These are phyloP conservation scores for Drosophila sturtevanti DNA, from an alignment of 1,140 invertebrate species.

Conservation along the genomic window DNA sequence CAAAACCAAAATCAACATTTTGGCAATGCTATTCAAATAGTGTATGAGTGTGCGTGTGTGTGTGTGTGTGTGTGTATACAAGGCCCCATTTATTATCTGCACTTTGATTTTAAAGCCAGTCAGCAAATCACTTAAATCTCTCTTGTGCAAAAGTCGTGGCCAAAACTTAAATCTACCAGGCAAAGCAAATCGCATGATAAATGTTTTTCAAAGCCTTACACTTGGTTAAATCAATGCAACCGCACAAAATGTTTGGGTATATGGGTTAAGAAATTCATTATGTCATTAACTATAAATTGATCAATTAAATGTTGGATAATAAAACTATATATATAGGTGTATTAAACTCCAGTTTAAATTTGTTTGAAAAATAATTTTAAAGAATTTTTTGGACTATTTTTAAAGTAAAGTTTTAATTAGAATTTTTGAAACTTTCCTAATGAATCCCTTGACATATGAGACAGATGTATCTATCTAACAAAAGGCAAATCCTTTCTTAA, in stretches of 20 bases:
- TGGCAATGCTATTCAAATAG: slow-evolving; percentile 62
- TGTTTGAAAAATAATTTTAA: too few species aligned
- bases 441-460: not conserved
- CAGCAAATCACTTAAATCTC: slow-evolving; percentile 79
- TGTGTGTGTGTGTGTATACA: not conserved
- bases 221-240: slow-evolving; percentile 8
- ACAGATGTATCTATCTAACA: not conserved
- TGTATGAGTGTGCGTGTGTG: slow-evolving; percentile 9
- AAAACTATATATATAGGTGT: too few species aligned
- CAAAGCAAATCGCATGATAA: slow-evolving; percentile 74
- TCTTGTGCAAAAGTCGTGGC: slow-evolving; percentile 73
- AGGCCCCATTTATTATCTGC: slow-evolving; percentile 70
- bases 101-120: slow-evolving; percentile 75
- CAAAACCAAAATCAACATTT: slow-evolving; percentile 61
- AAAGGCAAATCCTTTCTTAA: not conserved
- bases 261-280: not conserved
- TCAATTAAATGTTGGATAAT: too few species aligned
- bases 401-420: too few species aligned
- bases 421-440: slow-evolving; percentile 1
- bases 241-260: slow-evolving; percentile 6
- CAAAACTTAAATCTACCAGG: slow-evolving; percentile 54
- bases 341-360: too few species aligned
- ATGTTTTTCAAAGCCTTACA: slow-evolving; percentile 62
- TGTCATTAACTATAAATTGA: not conserved
- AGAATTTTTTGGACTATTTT: too few species aligned